Conservation (phyloP, 2,113 vertebrate genomes). For the Clupea harengus region DNA sequence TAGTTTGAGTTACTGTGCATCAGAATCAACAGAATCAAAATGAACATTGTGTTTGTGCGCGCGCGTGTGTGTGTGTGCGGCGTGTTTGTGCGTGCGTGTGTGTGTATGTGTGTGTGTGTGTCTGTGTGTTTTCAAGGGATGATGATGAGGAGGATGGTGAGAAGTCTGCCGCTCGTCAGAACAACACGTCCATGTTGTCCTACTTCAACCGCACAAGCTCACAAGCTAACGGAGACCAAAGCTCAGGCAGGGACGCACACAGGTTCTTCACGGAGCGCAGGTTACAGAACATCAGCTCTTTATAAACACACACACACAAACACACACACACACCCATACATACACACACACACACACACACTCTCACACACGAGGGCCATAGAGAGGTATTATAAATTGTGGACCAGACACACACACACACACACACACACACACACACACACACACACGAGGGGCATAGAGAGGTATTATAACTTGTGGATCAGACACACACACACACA, state of each 20-base stretch:
- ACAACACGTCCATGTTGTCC: slow-evolving; percentile 71
- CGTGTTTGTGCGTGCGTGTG: neutral
- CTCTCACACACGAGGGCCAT: neutral
- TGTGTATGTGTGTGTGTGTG: neutral
- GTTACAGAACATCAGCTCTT: slow-evolving; percentile 68
- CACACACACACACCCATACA: neutral
- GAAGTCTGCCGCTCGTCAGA: slow-evolving; percentile 67
- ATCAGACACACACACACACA: no score
- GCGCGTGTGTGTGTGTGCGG: no score
- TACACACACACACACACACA: neutral
- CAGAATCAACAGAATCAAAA: no score
- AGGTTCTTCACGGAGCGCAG: slow-evolving; percentile 82
- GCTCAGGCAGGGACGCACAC: slow-evolving; percentile 61
- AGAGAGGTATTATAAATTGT: no score
- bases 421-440: neutral
- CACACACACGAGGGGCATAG: no score
- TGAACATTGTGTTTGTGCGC: no score
- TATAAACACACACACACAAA: slow-evolving; percentile 48
- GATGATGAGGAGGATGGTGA: slow-evolving; percentile 70
- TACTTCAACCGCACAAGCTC: slow-evolving; percentile 67
- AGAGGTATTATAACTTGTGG: no score
- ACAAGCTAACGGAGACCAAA: slow-evolving; percentile 34
- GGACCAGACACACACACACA: slow-evolving; percentile 6
- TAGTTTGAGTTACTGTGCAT: no score
- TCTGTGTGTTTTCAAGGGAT: slow-evolving; percentile 67